Evolutionary conservation across 2,797 vertebrate genomes (phyloP).

Genomic region (Dendrocincla tyrannina): DNA sequence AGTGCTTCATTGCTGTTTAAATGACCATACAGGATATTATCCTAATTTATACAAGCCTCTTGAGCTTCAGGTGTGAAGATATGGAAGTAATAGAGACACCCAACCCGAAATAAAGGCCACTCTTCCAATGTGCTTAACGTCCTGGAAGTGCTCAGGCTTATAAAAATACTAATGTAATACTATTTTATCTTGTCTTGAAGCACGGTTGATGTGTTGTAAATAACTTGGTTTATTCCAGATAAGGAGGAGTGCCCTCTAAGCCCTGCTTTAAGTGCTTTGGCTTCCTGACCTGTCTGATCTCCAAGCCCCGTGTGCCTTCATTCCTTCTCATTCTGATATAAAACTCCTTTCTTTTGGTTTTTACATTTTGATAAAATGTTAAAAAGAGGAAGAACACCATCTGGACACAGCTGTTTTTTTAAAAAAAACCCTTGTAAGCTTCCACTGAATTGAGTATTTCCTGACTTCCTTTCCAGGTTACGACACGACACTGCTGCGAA

Average conservation of each 20-base stretch:
- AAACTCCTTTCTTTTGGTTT: background rate
- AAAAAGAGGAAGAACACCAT: background rate
- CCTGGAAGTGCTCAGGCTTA: background rate
- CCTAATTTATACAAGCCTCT: background rate
- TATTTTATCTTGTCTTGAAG: background rate
- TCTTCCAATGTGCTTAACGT: background rate
- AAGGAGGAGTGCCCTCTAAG: background rate
- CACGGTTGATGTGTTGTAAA: background rate
- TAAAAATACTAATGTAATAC: background rate
- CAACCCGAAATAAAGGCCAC: background rate
- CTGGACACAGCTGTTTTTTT: background rate
- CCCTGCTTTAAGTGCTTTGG: background rate
- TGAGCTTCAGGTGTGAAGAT: background rate
- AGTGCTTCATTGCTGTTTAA: background rate
- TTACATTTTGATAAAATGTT: background rate
- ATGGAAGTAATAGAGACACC: background rate
- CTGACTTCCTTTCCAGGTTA: constrained; percentile 60
- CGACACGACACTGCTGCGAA: background rate
- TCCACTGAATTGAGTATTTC: background rate
- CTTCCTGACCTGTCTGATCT: background rate
- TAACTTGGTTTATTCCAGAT: background rate
- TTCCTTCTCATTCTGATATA: background rate
- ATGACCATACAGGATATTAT: background rate
- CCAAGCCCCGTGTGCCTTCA: background rate
- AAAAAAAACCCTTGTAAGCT: background rate